phyloP scores from a whole-genome alignment of 2,797 vertebrate species.

The Onychomys arenicola region DNA sequence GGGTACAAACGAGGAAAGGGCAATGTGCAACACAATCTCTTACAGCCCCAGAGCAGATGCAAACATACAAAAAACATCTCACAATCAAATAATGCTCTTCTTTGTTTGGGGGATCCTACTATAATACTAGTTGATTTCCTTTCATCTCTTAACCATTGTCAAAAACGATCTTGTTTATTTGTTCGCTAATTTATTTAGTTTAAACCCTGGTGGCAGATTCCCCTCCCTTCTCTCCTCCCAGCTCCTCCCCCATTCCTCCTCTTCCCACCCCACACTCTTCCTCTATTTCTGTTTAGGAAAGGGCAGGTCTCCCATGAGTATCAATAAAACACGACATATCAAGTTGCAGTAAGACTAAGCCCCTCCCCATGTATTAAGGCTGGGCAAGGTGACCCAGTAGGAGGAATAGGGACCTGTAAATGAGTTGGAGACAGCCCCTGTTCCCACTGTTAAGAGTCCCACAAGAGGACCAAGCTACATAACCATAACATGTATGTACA shows the following conservation, averaged over 20 bases:
- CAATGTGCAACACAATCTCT: fast-evolving
- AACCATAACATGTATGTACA: not conserved
- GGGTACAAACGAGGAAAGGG: not conserved
- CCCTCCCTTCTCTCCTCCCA: not conserved
- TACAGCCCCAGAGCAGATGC: fast-evolving
- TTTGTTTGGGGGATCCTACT: not conserved
- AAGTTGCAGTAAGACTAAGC: not conserved
- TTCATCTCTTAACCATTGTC: not conserved
- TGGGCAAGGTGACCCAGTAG: not conserved
- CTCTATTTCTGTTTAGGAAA: not conserved
- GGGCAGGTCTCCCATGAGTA: not conserved
- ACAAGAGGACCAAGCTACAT: not conserved
- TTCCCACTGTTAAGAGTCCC: not conserved
- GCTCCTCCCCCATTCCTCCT: not conserved
- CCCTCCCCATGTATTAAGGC: not conserved
- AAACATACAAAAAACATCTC: not conserved
- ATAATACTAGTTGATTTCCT: not conserved
- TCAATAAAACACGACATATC: not conserved
- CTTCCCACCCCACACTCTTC: not conserved
- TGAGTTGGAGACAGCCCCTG: not conserved
- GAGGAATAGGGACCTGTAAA: not conserved
- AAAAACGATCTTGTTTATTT: not conserved
- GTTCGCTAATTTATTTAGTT: not conserved
- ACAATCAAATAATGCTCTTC: not conserved
- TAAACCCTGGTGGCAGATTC: not conserved